Evolutionary conservation across 1,140 invertebrate species (phyloP), one percentile per base, ranked within the genome.

Genomic region (Drosophila neocordata): DNA sequence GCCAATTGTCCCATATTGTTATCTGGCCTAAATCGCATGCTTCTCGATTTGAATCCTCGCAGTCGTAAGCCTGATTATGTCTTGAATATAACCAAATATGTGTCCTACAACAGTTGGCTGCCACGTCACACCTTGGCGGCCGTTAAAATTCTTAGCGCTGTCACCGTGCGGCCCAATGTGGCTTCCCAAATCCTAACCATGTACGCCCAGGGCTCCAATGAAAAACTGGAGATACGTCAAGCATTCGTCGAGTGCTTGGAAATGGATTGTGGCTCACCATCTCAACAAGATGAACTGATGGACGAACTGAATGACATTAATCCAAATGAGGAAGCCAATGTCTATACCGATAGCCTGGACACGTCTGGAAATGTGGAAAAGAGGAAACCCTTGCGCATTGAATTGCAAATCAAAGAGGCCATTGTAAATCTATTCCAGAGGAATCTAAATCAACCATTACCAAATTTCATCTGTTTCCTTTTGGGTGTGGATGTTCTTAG

Each of bases 211-310:
- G 93, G 94, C 9, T 91, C 94, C 65, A 90, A 92, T 20, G 83
- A 94, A 3, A 87, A 93, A 4, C 92, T 92, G 0, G 92, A 92
- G 38, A 93, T 96, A 56, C 79, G 96, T 34, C 96, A 97, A 84
- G 96, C 96, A 0, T 98, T 98, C 92, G 97, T 98, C 22, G 96
- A 98, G 82, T 96, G 96, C 87, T 89, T 98, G 38, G 97, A 98
- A 79, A 92, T 93, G 60, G 96, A 97, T 59, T 93, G 93, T 44
- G 35, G 51, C 0, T 31, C 20, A 6, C 82, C 90, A 68, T 51
- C 52, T 1, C 55, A 64, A 1, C 24, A 60, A 13, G 76, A 88
- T 0, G 65, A 76, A 4, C 13, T 51, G 2, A 34, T 65, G 1
- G 66, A 70, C 7, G 18, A 68, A 5, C 4, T 67, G 15, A 24